Evolutionary conservation across 1,140 invertebrate genomes (phyloP).

Genomic region (Anadara kagoshimensis): DNA sequence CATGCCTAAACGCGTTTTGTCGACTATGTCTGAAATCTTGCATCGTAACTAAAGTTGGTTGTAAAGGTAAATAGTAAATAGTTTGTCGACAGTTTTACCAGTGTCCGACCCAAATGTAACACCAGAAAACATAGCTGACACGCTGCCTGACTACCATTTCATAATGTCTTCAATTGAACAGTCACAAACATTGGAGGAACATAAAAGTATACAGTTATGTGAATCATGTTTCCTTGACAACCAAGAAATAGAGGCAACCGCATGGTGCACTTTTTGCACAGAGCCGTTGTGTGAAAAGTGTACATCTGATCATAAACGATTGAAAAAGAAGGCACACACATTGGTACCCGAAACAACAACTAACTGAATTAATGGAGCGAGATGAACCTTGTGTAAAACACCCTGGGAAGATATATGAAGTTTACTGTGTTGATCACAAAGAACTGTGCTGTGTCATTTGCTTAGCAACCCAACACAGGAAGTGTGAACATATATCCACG

Average conservation of each 20-base stretch:
- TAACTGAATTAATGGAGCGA: constrained; percentile 38
- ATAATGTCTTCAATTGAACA: constrained; percentile 47
- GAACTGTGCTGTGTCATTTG: constrained; percentile 41
- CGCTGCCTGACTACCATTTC: constrained; percentile 50
- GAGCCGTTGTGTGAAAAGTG: constrained; percentile 43
- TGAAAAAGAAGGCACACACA: constrained; percentile 39
- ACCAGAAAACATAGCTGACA: constrained; percentile 38
- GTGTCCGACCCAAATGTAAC: constrained; percentile 26
- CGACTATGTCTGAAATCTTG: constrained; percentile 78
- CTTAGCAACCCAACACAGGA: constrained; percentile 40
- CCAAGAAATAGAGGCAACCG: constrained; percentile 32
- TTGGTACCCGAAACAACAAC: constrained; percentile 17
- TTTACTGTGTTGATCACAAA: constrained; percentile 45
- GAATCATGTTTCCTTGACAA: constrained; percentile 42
- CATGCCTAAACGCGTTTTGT: constrained; percentile 67
- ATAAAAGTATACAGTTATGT: constrained; percentile 34
- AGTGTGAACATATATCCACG: constrained; percentile 17
- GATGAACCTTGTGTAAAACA: constrained; percentile 38
- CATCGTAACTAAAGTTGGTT: constrained; percentile 78
- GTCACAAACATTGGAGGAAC: constrained; percentile 13
- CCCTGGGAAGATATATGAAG: constrained; percentile 40
- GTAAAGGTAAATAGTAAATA: constrained; percentile 23
- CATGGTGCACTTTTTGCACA: constrained; percentile 46
- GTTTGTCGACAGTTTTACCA: constrained; percentile 44
- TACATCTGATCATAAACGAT: constrained; percentile 32